A percentile compares a stretch with the other conserved stretches of the same genome.
These are phyloP conservation scores for Proisotoma minuta DNA, from an alignment of 2,888 invertebrate genomes.

Conservation along the genomic window DNA sequence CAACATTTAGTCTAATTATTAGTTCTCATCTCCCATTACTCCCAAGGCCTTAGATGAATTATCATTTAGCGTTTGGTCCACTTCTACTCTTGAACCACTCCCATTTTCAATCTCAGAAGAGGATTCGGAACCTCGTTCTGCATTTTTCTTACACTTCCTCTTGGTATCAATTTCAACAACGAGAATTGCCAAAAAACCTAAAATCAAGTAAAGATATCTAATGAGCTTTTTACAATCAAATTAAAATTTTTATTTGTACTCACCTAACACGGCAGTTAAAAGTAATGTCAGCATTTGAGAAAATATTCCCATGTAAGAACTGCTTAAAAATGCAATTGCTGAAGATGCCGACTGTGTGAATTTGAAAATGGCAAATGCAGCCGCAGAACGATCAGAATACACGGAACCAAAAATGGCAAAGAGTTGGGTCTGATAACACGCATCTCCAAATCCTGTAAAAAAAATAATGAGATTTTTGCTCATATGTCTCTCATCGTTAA, in stretches of 20 bases:
- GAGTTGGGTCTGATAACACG: slow-evolving; percentile 95
- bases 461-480: neutral
- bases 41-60: too few species aligned
- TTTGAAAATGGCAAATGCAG: slow-evolving; percentile 96
- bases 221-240: neutral
- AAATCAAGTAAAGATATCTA: slow-evolving; percentile 8
- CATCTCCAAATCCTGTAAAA: slow-evolving; percentile 70
- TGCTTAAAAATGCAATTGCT: slow-evolving; percentile 78
- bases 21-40: too few species aligned
- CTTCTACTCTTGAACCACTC: neutral
- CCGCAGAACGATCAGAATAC: slow-evolving; percentile 82
- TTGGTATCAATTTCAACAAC: slow-evolving; percentile 41
- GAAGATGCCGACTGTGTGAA: slow-evolving; percentile 89
- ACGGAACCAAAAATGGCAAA: slow-evolving; percentile 86
- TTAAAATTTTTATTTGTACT: neutral
- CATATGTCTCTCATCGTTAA: neutral
- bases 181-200: slow-evolving; percentile 38
- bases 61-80: too few species aligned
- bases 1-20: too few species aligned
- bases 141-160: slow-evolving; percentile 9
- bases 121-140: neutral
- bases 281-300: slow-evolving; percentile 58
- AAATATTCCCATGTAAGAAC: slow-evolving; percentile 63
- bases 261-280: slow-evolving; percentile 15
- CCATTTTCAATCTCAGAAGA: slow-evolving; percentile 5